Evolutionary conservation across 53 echinoderm and acorn worm species (phyloP).

Genomic region (Echinarachnius parma): DNA sequence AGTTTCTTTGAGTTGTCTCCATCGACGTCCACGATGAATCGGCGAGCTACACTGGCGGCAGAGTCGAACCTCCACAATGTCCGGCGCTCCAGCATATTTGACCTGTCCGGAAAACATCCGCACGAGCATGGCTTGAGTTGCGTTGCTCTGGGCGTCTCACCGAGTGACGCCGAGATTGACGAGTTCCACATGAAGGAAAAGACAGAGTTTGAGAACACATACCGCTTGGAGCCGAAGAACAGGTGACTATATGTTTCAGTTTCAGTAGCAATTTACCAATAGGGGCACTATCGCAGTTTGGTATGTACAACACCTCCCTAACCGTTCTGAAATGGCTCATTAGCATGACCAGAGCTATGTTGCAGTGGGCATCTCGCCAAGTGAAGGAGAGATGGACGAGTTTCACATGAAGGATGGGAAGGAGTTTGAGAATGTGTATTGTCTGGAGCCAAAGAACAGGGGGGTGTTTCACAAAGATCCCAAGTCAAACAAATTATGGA

Average conservation of each 20-base stretch:
- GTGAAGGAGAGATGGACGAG: slow-evolving; percentile 51
- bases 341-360: slow-evolving; percentile 63
- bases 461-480: too few relatives aligned
- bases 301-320: too few relatives aligned
- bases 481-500: too few relatives aligned
- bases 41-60: slow-evolving; percentile 23
- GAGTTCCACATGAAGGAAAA: slow-evolving; percentile 49
- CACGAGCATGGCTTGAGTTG: slow-evolving; percentile 61
- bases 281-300: too few relatives aligned
- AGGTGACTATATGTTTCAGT: slow-evolving; percentile 45
- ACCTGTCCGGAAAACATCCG: slow-evolving; percentile 34
- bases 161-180: slow-evolving; percentile 47
- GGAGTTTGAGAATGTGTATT: slow-evolving; percentile 70
- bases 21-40: neutral
- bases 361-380: slow-evolving; percentile 61
- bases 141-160: slow-evolving; percentile 64
- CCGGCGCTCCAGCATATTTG: slow-evolving; percentile 60
- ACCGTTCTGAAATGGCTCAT: too few relatives aligned
- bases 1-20: too few relatives aligned
- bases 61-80: slow-evolving; percentile 5
- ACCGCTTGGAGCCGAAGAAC: slow-evolving; percentile 75
- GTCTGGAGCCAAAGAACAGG: slow-evolving; percentile 79
- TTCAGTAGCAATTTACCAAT: too few relatives aligned
- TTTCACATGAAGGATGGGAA: slow-evolving; percentile 38
- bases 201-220: slow-evolving; percentile 70